phyloP scores from a whole-genome alignment of 2,888 invertebrate species.

The Ichneumoninae sp. region DNA sequence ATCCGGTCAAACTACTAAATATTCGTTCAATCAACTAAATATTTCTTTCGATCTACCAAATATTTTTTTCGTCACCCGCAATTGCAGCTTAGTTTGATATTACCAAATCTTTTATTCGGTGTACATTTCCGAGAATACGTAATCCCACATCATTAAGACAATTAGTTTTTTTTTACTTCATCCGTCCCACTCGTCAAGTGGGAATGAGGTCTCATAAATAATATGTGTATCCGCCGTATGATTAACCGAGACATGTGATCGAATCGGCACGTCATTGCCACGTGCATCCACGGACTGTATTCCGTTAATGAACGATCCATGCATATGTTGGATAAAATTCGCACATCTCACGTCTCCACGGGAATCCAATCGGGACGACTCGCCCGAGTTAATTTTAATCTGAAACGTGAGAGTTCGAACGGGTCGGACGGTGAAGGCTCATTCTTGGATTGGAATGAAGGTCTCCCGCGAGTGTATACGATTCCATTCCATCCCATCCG shows the following conservation, averaged over 20 bases:
- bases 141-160: no score
- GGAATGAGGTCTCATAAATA: slow-evolving; percentile 35
- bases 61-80: no score
- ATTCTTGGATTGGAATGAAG: slow-evolving; percentile 60
- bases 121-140: no score
- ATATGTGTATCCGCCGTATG: slow-evolving; percentile 8
- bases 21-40: no score
- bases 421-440: slow-evolving; percentile 53
- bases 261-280: slow-evolving; percentile 58
- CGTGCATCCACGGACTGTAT: slow-evolving; percentile 18
- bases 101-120: no score
- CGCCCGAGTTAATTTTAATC: slow-evolving; percentile 65
- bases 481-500: slow-evolving; percentile 25
- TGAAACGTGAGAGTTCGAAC: slow-evolving; percentile 63
- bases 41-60: no score
- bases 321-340: slow-evolving; percentile 52
- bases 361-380: slow-evolving; percentile 59
- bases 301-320: slow-evolving; percentile 45
- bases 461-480: slow-evolving; percentile 17
- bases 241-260: slow-evolving; percentile 43
- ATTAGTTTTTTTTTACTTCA: background rate
- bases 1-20: no score
- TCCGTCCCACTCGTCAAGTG: background rate
- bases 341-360: slow-evolving; percentile 41
- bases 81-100: no score